A percentile compares a stretch with the other conserved stretches of the same genome.
Evolutionary conservation across 1,140 invertebrate genomes (phyloP).

Genomic region (Lasaia peninsularis): DNA sequence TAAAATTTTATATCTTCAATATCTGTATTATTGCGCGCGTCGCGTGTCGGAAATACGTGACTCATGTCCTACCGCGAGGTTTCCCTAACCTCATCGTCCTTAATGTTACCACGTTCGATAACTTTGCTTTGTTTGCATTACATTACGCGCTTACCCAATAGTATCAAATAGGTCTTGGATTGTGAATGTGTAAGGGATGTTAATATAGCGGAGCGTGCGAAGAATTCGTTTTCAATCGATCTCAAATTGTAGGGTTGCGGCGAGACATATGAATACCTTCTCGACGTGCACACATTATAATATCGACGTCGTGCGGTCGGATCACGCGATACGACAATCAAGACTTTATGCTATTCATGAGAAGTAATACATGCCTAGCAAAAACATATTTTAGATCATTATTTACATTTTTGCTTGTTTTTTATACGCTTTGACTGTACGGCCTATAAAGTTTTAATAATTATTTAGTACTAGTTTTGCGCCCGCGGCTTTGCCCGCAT

Average conservation of each 20-base stretch:
- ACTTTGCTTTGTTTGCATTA: slow-evolving; percentile 15
- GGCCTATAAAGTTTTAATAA: too few species aligned
- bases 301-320: slow-evolving; percentile 30
- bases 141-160: slow-evolving; percentile 15
- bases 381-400: background rate
- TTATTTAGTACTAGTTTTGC: too few species aligned
- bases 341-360: slow-evolving; percentile 19
- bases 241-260: slow-evolving; percentile 36
- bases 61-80: slow-evolving; percentile 44
- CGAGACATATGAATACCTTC: slow-evolving; percentile 33
- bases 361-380: slow-evolving; percentile 6
- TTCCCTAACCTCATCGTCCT: slow-evolving; percentile 23
- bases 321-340: slow-evolving; percentile 37
- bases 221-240: slow-evolving; percentile 24
- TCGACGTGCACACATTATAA: slow-evolving; percentile 30
- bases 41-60: slow-evolving; percentile 54
- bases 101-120: background rate
- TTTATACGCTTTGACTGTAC: too few species aligned
- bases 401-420: background rate
- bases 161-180: background rate
- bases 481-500: too few species aligned
- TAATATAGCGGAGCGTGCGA: slow-evolving; percentile 20
- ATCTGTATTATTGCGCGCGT: slow-evolving; percentile 44
- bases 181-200: background rate
- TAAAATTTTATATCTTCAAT: slow-evolving; percentile 12